These are phyloP conservation scores for Sipha flava DNA, from an alignment of 1,140 invertebrate genomes.

Conservation along the genomic window DNA sequence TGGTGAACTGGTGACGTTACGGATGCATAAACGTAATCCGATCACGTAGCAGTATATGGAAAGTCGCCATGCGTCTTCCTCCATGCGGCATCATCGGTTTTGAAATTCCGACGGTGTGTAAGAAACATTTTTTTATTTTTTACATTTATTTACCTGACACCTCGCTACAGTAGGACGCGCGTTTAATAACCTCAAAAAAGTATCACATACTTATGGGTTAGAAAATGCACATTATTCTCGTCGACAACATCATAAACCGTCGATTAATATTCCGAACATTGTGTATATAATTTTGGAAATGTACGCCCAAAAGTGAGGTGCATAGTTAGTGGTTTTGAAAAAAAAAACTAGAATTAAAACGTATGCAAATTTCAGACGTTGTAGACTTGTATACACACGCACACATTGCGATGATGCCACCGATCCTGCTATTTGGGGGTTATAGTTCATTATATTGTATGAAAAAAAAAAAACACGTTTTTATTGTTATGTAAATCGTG, in stretches of 20 bases:
- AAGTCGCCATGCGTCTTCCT: neutral
- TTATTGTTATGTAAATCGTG: conserved; percentile 25
- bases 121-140: neutral
- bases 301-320: neutral
- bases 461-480: neutral
- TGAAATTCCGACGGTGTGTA: neutral
- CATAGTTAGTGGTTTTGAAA: too few relatives aligned
- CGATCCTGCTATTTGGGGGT: neutral
- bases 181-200: neutral
- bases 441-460: neutral
- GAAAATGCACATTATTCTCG: neutral
- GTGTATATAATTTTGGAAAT: neutral
- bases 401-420: neutral
- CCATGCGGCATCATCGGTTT: neutral
- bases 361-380: neutral
- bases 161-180: too few relatives aligned
- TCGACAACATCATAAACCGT: neutral
- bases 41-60: neutral
- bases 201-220: neutral
- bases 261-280: neutral
- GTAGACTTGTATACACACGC: neutral
- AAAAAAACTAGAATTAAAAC: neutral
- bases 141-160: neutral
- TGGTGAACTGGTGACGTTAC: too few relatives aligned
- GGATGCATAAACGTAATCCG: neutral